Evolutionary conservation across 2,797 vertebrate species (phyloP).

Genomic region (Rhinichthys osculus): DNA sequence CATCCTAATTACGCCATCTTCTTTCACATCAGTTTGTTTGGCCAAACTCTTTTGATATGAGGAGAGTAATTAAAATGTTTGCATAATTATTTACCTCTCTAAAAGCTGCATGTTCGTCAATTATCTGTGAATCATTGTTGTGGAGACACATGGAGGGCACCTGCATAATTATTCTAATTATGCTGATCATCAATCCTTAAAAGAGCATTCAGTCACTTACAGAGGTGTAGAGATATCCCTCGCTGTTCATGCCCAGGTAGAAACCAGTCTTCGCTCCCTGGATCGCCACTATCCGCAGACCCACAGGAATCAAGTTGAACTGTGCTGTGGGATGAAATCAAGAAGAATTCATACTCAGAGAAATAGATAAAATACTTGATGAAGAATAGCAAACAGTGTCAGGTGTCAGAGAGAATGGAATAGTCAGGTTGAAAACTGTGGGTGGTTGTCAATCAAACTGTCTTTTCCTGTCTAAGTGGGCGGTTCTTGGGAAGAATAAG

Average conservation of each 20-base stretch:
- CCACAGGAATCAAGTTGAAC: constrained; percentile 99
- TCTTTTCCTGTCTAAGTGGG: neutral
- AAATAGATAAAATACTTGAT: neutral
- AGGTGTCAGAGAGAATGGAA: constrained; percentile 2
- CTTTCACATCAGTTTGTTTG: constrained; percentile 29
- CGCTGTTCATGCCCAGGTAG: constrained; percentile 97
- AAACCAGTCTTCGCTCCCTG: constrained; percentile 96
- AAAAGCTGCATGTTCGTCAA: constrained; percentile 30
- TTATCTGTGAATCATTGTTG: constrained; percentile 31
- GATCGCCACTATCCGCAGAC: constrained; percentile 97
- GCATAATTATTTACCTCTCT: constrained; percentile 42
- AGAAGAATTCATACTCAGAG: neutral
- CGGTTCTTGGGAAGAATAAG: neutral
- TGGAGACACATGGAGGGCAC: constrained; percentile 13
- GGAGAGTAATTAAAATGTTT: constrained; percentile 32
- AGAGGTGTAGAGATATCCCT: constrained; percentile 90
- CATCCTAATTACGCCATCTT: neutral
- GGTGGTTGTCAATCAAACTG: neutral
- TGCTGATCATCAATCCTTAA: constrained; percentile 29
- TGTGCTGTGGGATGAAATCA: constrained; percentile 79
- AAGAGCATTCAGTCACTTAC: constrained; percentile 70
- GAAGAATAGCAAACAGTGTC: neutral
- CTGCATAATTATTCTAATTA: constrained; percentile 10
- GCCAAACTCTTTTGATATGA: constrained; percentile 15
- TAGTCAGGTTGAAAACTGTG: neutral